Base-by-base conservation (phyloP, 1,140 invertebrate genomes). In the Lepidurus apus region DNA sequence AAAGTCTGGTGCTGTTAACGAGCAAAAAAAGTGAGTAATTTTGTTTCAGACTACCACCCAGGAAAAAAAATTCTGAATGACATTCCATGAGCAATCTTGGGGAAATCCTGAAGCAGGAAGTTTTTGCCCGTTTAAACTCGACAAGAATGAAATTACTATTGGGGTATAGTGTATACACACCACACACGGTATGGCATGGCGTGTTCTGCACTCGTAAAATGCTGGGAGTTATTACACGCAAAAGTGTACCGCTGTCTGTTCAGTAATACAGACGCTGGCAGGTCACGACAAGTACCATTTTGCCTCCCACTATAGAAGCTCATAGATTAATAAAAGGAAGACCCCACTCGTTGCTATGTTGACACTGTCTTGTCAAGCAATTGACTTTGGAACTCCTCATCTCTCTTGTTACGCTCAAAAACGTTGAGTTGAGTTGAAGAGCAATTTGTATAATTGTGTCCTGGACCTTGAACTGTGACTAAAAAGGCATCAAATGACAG, bases 291-390 rank as follows among this genome's bases (percentile, higher is more conserved):
- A 65, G n/a, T 17, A 13, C 53, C 53, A 21, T 65, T 34, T 65
- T 65, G 53, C 53, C 53, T 65, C 53, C n/a, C 8, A 17, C 21
- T 65, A 65, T 65, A 65, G 53, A 65, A n/a, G 53, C 53, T 65
- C 53, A 65, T 65, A 65, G 21, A 65, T 65, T 65, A 65, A 65
- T 65, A 65, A 65, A 65, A 21, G 21, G 7, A 21, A 17, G 6
- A 13, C 53, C 53, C 17, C 45, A 47, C 53, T 21, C 53, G 21
- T 65, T 7, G 1, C 53, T 65, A 7, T 65, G 53, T 65, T 65
- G 53, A 17, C 53, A 65, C 21, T n/a, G n/a, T 65, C 53, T 65
- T 65, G 53, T 65, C 53, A 65, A 65, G 8, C 53, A 13, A 65
- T 65, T 65, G 53, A 65, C 8, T 65, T 65, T n/a, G 1, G 53